phyloP scores from a whole-genome alignment of 1,140 invertebrate species.

The Microplitis demolitor region DNA sequence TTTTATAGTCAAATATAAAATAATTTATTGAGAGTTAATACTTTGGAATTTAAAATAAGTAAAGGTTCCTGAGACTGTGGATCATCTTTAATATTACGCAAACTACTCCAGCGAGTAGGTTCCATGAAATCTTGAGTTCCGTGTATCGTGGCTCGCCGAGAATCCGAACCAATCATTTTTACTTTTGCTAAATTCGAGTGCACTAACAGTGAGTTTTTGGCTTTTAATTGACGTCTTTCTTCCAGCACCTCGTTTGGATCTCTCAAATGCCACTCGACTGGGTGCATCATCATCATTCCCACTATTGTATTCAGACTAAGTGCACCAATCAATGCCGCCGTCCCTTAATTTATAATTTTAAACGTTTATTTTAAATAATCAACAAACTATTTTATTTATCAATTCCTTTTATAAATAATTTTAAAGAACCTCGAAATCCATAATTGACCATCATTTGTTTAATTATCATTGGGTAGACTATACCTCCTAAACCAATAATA shows the following conservation, averaged over 20 bases:
- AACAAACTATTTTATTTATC: background rate
- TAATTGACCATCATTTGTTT: constrained; percentile 50
- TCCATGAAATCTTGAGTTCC: constrained; percentile 34
- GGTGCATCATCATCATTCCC: constrained; percentile 57
- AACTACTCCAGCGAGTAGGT: constrained; percentile 48
- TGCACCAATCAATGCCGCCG: constrained; percentile 51
- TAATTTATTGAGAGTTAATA: constrained; percentile 5
- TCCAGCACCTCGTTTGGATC: constrained; percentile 32
- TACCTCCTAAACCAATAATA: constrained; percentile 51
- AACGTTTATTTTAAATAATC: background rate
- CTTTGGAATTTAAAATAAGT: constrained; percentile 42
- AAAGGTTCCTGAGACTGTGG: constrained; percentile 37
- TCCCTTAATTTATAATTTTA: constrained; percentile 43
- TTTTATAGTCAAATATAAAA: no score
- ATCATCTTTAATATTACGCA: constrained; percentile 51
- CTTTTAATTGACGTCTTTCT: constrained; percentile 26
- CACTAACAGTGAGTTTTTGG: constrained; percentile 14
- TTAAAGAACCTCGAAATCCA: constrained; percentile 49
- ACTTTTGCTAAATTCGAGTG: background rate
- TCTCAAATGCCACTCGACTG: constrained; percentile 50
- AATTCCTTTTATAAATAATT: constrained; percentile 1
- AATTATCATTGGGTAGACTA: constrained; percentile 51
- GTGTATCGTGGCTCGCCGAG: constrained; percentile 45
- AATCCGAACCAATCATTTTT: background rate
- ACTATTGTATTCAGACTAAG: constrained; percentile 52